phyloP scores from a whole-genome alignment of 2,113 vertebrate genomes.

The Pterophyllum scalare region DNA sequence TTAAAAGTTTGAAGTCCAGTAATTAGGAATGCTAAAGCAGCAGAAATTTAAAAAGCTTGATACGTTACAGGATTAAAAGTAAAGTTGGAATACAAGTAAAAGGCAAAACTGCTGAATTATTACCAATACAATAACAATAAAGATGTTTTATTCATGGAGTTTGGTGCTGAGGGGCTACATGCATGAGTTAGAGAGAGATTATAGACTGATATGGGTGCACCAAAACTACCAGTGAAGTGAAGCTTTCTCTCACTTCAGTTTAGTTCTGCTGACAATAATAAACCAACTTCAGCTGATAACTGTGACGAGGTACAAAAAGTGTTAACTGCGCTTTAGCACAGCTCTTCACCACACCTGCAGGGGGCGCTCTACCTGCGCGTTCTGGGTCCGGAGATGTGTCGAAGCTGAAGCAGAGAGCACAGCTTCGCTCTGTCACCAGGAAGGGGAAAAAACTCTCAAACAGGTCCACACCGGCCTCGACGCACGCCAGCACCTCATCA shows the following conservation, averaged over 20 bases:
- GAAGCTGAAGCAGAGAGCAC: conserved; percentile 89
- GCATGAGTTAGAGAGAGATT: background rate
- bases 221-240: background rate
- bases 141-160: background rate
- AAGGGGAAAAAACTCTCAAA: conserved; percentile 97
- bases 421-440: conserved; percentile 91
- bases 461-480: conserved; percentile 93
- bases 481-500: conserved; percentile 90
- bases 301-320: background rate
- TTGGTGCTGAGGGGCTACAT: background rate
- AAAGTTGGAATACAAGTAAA: background rate
- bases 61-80: background rate
- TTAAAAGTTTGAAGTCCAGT: background rate
- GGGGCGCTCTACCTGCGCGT: conserved; percentile 82
- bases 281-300: background rate
- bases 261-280: background rate
- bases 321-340: background rate
- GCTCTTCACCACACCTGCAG: conserved; percentile 66
- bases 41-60: background rate
- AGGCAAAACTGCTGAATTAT: background rate
- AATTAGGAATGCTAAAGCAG: conserved; percentile 2
- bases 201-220: background rate
- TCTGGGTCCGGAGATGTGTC: conserved; percentile 82
- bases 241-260: background rate
- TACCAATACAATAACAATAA: background rate